These are phyloP conservation scores for Glossophaga mutica DNA, from an alignment of 2,797 vertebrate species.

Conservation along the genomic window DNA sequence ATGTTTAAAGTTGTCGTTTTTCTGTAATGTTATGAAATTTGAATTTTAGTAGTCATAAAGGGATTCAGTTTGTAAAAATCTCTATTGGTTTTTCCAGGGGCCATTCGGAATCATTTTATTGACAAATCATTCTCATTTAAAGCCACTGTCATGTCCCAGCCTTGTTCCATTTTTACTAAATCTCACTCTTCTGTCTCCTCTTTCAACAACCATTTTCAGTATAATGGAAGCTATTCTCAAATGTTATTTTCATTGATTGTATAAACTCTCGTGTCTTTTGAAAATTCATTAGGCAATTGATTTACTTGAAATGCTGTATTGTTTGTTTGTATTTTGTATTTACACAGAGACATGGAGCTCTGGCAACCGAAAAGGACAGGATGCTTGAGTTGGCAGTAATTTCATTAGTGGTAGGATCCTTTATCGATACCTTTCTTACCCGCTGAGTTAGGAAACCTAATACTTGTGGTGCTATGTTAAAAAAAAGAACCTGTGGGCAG, in stretches of 20 bases:
- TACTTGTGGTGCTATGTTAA: background rate
- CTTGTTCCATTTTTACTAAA: background rate
- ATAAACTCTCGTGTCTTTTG: background rate
- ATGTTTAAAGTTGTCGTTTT: constrained; percentile 49
- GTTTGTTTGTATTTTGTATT: constrained; percentile 48
- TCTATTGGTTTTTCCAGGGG: constrained; percentile 18
- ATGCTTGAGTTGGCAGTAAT: background rate
- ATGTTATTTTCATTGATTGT: background rate
- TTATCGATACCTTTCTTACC: background rate
- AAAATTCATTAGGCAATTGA: constrained; percentile 36
- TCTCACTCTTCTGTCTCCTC: background rate
- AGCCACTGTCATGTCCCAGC: background rate
- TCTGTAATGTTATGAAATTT: constrained; percentile 63
- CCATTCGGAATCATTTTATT: constrained; percentile 60
- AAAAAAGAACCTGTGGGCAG: background rate
- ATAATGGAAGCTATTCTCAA: constrained; percentile 2
- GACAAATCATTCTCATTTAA: constrained; percentile 52
- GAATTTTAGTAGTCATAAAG: constrained; percentile 65
- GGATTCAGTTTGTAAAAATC: constrained; percentile 50
- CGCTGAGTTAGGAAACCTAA: background rate
- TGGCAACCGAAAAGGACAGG: background rate
- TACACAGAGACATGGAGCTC: background rate
- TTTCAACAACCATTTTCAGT: background rate
- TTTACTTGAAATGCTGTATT: background rate
- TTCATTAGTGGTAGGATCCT: background rate